Percentiles rank a stretch among this genome's conserved stretches.
phyloP scores from a whole-genome alignment of 2,888 invertebrate genomes.

The Aphrophora alni region DNA sequence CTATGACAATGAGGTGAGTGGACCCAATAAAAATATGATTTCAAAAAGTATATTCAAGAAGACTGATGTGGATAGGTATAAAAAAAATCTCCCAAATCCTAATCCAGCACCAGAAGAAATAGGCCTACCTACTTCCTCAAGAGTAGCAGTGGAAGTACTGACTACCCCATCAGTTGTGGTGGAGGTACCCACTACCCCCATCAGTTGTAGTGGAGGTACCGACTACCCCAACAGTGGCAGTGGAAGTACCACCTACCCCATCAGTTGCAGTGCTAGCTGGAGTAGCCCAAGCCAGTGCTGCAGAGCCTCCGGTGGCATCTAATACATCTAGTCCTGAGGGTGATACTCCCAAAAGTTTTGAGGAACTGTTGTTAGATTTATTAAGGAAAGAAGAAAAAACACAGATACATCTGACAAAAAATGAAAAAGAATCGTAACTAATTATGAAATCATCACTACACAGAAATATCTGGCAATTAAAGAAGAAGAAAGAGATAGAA shows the following conservation, averaged over 20 bases:
- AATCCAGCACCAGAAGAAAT: slow-evolving; percentile 11
- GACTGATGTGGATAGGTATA: background rate
- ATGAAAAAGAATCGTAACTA: too few species aligned
- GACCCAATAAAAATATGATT: background rate
- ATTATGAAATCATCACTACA: too few species aligned
- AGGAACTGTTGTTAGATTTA: background rate
- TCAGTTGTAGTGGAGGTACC: too few species aligned
- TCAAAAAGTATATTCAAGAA: background rate
- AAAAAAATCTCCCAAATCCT: slow-evolving; percentile 17
- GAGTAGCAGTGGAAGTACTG: background rate
- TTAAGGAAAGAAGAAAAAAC: background rate
- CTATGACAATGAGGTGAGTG: background rate
- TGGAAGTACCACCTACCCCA: slow-evolving; percentile 1
- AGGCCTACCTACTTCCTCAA: background rate
- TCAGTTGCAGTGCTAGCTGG: slow-evolving; percentile 12
- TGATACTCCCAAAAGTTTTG: slow-evolving; percentile 10
- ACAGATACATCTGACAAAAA: too few species aligned
- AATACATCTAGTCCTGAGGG: background rate
- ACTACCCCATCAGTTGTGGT: background rate
- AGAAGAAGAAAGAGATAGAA: too few species aligned
- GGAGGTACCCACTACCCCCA: background rate
- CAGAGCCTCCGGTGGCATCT: slow-evolving; percentile 1
- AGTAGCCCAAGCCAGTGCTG: slow-evolving; percentile 10
- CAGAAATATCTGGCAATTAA: too few species aligned
- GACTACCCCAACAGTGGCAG: slow-evolving; percentile 6